A percentile compares a stretch with the other conserved stretches of the same genome.
Evolutionary conservation across 2,888 invertebrate species (phyloP).

Genomic region (Lasius platythorax): DNA sequence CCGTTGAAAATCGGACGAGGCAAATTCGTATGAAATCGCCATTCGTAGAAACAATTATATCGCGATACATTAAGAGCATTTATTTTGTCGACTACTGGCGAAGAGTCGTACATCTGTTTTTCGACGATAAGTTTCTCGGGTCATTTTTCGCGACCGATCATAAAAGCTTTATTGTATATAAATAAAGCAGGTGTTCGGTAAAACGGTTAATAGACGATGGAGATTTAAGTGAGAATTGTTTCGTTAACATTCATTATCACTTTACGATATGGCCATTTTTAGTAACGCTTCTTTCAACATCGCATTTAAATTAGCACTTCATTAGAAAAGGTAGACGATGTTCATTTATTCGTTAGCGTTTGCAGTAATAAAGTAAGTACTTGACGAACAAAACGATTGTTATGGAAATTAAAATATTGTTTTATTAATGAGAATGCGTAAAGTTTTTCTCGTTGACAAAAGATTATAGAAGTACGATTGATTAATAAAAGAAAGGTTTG

Average conservation of each 20-base stretch:
- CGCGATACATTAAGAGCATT: background rate
- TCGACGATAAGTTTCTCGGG: background rate
- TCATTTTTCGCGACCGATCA: background rate
- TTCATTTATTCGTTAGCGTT: background rate
- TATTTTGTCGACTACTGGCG: background rate
- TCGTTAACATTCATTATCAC: constrained; percentile 33
- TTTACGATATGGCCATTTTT: background rate
- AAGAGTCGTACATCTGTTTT: background rate
- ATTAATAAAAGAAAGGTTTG: background rate
- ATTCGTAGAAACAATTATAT: background rate
- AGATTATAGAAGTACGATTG: background rate
- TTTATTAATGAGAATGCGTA: background rate
- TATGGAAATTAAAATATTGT: background rate
- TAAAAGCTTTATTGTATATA: background rate
- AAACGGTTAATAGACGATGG: constrained; percentile 5
- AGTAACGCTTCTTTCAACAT: constrained; percentile 14
- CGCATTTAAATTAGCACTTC: constrained; percentile 2
- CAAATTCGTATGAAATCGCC: background rate
- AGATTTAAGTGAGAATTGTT: background rate
- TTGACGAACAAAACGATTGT: background rate
- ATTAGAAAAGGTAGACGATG: background rate
- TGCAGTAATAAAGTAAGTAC: background rate
- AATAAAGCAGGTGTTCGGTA: background rate
- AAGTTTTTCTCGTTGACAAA: background rate
- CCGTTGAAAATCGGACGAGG: background rate